Evolutionary conservation across 2,888 invertebrate species (phyloP), one percentile per base, ranked within the genome.

Genomic region (Anaspis maculata): DNA sequence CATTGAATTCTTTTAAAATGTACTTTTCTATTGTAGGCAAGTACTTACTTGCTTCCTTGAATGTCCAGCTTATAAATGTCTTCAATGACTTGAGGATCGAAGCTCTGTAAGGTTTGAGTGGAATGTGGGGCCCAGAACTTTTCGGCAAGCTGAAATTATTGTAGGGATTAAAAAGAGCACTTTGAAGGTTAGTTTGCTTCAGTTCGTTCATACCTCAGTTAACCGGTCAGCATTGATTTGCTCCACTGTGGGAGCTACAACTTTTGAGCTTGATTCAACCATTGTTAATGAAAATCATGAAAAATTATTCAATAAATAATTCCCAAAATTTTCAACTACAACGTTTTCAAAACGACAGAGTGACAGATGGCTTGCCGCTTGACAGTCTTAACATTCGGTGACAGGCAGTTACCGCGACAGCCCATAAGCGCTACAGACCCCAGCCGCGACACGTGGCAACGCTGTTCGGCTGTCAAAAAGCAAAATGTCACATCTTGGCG

Each of bases 51-150:
- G 51, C 86, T 81, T 32, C 83, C 83, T 36, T 79, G 73, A 52
- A 96, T 86, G 68, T 96, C 95, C 57, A 83, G 79, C 32, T 74
- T 68, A 58, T 95, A 96, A 48, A 96, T 83, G 50, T 90, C 83
- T 56, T 92, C 90, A 45, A 95, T 79, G 48, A 95, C 76, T 56
- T 79, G 69, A 14, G 81, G 70, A 69, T 85, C 79, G 57, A 79
- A 91, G 26, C 80, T 75, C 52, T 78, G 61, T 68, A 87, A 87
- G 3, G 74, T 70, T 6, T 74, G 73, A 32, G 74, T 70, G 0
- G 87, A 83, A 60, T 87, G 83, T 0, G 91, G 89, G 1, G 91
- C 84, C 96, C 96, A 96, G 61, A 90, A 91, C 58, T 88, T 82
- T 41, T 83, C 81, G 2, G 95, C 90, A 15, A 95, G 72, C 91